These are phyloP conservation scores for Halisarca cf. caerulea DNA, from an alignment of 37 sponge, comb jelly and placozoan species.

Conservation along the genomic window DNA sequence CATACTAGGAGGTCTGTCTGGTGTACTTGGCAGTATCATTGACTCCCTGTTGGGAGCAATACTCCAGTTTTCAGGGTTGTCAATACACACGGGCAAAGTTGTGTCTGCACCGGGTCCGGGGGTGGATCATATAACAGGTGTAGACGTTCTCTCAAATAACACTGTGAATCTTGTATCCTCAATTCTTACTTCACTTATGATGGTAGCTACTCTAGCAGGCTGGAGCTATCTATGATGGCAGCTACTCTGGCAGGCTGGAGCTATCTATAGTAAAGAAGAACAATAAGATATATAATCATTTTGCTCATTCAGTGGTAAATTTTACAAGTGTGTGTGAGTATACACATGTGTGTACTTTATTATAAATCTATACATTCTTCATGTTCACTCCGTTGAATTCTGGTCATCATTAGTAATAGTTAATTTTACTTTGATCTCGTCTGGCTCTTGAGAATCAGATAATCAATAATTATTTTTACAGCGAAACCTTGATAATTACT, in stretches of 20 bases:
- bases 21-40: constrained; percentile 76
- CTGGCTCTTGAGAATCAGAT: too few species aligned
- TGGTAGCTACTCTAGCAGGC: neutral
- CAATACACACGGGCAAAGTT: constrained; percentile 38
- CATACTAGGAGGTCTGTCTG: constrained; percentile 48
- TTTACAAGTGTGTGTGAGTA: too few species aligned
- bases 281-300: too few species aligned
- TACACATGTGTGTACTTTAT: too few species aligned
- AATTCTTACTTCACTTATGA: constrained; percentile 54
- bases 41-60: constrained; percentile 89
- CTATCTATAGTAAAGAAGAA: constrained; percentile 13
- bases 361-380: too few species aligned
- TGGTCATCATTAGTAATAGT: too few species aligned
- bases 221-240: neutral
- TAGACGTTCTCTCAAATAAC: constrained; percentile 75
- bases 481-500: too few species aligned
- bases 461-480: too few species aligned
- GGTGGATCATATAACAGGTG: constrained; percentile 78
- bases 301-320: too few species aligned
- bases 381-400: too few species aligned
- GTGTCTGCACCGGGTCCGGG: constrained; percentile 34
- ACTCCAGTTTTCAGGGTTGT: constrained; percentile 80
- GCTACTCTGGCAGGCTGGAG: neutral
- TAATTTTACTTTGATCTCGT: too few species aligned
- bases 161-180: constrained; percentile 89